Percentiles rank a stretch among this genome's conserved stretches.
phyloP scores from a whole-genome alignment of 2,888 invertebrate genomes.

The Dryadula phaetusa region DNA sequence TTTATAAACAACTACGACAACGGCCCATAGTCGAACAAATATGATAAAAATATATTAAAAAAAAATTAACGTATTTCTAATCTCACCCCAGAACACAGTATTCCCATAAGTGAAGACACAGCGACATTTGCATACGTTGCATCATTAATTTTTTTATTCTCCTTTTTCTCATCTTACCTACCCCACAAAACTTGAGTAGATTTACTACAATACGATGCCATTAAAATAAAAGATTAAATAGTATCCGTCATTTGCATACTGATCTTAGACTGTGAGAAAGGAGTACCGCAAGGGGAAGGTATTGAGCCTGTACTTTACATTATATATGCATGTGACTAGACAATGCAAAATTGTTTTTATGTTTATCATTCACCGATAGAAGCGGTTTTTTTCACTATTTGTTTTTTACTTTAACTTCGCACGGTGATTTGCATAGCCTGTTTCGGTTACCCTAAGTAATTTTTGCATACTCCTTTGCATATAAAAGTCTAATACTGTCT shows the following conservation, averaged over 20 bases:
- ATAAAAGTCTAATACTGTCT: conserved; percentile 73
- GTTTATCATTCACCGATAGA: conserved; percentile 77
- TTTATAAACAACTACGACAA: neutral
- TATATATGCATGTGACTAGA: conserved; percentile 64
- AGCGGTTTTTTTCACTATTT: conserved; percentile 77
- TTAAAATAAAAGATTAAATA: conserved; percentile 83
- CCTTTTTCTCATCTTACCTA: conserved; percentile 61
- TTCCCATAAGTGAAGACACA: conserved; percentile 70
- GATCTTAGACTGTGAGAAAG: conserved; percentile 72
- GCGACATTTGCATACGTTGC: conserved; percentile 73
- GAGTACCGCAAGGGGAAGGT: conserved; percentile 65
- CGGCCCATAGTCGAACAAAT: neutral
- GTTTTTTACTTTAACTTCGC: conserved; percentile 80
- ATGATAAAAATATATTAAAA: conserved; percentile 32
- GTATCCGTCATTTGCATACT: conserved; percentile 77
- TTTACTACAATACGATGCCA: conserved; percentile 78
- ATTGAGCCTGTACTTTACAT: conserved; percentile 65
- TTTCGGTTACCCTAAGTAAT: conserved; percentile 66
- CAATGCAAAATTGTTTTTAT: conserved; percentile 79
- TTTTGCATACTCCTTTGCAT: conserved; percentile 76
- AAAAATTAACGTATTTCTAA: conserved; percentile 43
- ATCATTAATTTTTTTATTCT: conserved; percentile 75
- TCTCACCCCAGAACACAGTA: conserved; percentile 46
- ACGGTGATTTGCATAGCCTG: conserved; percentile 82
- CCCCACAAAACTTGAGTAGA: conserved; percentile 70